Evolutionary conservation across 2,888 invertebrate species (phyloP).

Genomic region (Chydorus sphaericus): DNA sequence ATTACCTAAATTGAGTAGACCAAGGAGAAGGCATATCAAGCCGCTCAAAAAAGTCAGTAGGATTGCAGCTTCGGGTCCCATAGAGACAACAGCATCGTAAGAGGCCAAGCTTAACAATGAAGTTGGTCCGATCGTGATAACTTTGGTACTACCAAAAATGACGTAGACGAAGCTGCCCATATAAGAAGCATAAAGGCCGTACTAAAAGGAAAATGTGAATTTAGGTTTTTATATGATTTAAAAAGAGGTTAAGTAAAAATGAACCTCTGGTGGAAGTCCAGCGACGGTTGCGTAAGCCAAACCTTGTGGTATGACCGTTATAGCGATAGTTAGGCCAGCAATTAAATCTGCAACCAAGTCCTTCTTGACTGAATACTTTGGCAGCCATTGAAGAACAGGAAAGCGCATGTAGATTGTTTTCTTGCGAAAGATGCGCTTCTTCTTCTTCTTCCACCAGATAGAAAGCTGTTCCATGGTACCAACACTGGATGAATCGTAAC

Average conservation of each 20-base stretch:
- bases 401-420: constrained; percentile 56
- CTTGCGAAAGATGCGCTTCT: constrained; percentile 25
- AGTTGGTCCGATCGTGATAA: constrained; percentile 84
- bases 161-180: constrained; percentile 80
- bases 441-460: background rate
- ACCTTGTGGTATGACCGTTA: constrained; percentile 85
- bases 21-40: constrained; percentile 64
- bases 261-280: constrained; percentile 63
- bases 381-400: constrained; percentile 59
- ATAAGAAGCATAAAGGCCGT: constrained; percentile 84
- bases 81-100: constrained; percentile 51
- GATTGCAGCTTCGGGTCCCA: constrained; percentile 44
- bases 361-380: constrained; percentile 62
- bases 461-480: background rate
- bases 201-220: constrained; percentile 34
- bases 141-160: constrained; percentile 78
- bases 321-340: constrained; percentile 80
- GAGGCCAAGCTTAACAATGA: constrained; percentile 83
- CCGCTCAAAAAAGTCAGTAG: constrained; percentile 70
- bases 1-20: constrained; percentile 61
- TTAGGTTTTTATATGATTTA: too few relatives aligned
- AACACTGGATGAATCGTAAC: too few relatives aligned
- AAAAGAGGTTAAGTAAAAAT: too few relatives aligned
- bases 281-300: constrained; percentile 82
- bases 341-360: constrained; percentile 68